Percentiles rank a stretch among this genome's conserved stretches.
These are phyloP conservation scores for Gyrodactylus bullatarudis DNA, from an alignment of 1,140 invertebrate species.

Conservation along the genomic window DNA sequence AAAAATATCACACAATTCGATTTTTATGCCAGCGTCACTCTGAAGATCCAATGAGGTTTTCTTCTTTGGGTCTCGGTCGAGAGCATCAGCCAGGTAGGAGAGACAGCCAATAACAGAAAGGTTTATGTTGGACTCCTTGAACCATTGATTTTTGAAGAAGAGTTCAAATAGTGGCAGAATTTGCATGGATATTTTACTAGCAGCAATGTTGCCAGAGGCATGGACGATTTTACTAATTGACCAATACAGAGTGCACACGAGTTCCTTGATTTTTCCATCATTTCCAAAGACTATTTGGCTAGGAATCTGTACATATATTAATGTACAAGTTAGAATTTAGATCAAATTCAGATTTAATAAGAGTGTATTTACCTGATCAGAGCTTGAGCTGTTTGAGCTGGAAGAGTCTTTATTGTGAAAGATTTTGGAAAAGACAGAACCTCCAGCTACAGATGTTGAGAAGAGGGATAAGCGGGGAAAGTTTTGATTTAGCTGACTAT, in stretches of 20 bases:
- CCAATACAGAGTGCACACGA: not conserved
- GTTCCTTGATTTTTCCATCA: not conserved
- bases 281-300: no score
- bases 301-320: no score
- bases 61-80: not conserved
- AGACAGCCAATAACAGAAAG: not conserved
- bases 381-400: not conserved
- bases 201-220: not conserved
- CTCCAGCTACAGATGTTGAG: not conserved
- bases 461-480: not conserved
- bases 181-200: not conserved
- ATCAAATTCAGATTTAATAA: no score
- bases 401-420: not conserved
- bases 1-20: no score
- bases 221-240: not conserved
- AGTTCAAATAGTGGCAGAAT: not conserved
- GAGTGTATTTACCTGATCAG: not conserved
- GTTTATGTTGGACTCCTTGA: not conserved
- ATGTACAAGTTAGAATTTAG: no score
- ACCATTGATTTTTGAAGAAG: not conserved
- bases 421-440: not conserved
- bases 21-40: no score
- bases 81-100: not conserved
- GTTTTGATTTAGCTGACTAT: not conserved
- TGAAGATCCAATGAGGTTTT: no score